Conservation (phyloP, 2,113 vertebrate genomes). For the Fukomys damarensis region DNA sequence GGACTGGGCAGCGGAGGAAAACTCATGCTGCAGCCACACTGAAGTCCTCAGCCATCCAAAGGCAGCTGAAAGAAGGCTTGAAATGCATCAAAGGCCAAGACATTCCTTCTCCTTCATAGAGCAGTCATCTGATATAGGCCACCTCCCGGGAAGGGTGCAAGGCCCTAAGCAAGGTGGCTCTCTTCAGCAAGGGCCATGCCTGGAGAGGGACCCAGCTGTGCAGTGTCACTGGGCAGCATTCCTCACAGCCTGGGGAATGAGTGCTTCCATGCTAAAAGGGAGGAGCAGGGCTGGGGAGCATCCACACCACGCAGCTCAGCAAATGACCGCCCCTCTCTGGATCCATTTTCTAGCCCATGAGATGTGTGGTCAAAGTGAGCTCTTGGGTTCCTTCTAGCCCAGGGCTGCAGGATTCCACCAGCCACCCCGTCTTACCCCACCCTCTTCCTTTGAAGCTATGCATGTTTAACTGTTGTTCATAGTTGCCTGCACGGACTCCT, state of each 20-base stretch:
- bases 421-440: background rate
- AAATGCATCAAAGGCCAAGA: background rate
- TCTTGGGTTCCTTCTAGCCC: background rate
- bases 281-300: background rate
- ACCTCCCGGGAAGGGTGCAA: background rate
- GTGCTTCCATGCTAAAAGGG: background rate
- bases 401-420: background rate
- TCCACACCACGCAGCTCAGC: background rate
- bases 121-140: background rate
- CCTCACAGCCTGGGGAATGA: background rate
- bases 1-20: background rate
- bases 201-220: background rate
- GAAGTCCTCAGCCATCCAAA: background rate
- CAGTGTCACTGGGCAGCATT: background rate
- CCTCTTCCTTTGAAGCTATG: background rate
- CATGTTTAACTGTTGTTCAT: background rate
- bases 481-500: background rate
- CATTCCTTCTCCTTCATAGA: background rate
- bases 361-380: background rate
- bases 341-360: background rate
- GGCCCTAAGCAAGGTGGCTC: background rate
- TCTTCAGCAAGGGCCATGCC: background rate
- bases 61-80: background rate
- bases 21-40: background rate
- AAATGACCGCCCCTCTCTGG: background rate